Evolutionary conservation across 2,113 vertebrate genomes (phyloP).

Genomic region (Rana temporaria): DNA sequence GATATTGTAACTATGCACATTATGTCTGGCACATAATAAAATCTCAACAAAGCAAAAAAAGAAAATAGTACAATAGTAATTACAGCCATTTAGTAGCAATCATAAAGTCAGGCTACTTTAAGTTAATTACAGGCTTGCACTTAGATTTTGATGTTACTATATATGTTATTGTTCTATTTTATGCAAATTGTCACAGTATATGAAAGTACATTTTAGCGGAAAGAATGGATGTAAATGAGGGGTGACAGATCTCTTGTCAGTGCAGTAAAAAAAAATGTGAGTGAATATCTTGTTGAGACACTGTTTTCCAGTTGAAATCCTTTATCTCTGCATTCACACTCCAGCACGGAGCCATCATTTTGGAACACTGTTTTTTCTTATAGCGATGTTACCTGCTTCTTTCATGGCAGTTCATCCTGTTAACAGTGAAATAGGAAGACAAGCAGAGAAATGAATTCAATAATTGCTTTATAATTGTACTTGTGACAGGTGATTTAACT

Average conservation of each 20-base stretch:
- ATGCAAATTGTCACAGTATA: conserved; percentile 10
- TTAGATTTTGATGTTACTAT: not conserved
- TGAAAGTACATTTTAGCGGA: conserved; percentile 5
- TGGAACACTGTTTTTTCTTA: conserved; percentile 26
- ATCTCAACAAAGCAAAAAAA: not conserved
- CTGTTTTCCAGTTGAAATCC: conserved; percentile 47
- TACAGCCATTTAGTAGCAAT: conserved; percentile 5
- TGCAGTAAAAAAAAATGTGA: conserved; percentile 6
- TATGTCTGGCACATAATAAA: too few relatives aligned
- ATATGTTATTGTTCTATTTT: conserved; percentile 9
- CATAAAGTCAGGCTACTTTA: not conserved
- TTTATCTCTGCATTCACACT: conserved; percentile 47
- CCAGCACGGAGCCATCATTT: conserved; percentile 47
- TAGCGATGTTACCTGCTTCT: conserved; percentile 43
- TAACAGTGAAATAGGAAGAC: conserved; percentile 50
- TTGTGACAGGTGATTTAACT: conserved; percentile 54
- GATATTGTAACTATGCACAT: too few relatives aligned
- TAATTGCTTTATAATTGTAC: conserved; percentile 56
- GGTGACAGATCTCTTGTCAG: conserved; percentile 37
- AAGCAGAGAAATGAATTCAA: conserved; percentile 56
- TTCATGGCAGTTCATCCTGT: conserved; percentile 53
- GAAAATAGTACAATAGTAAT: conserved; percentile 1
- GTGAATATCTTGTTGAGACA: conserved; percentile 33
- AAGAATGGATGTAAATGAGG: conserved; percentile 36
- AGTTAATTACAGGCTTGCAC: conserved; percentile 1